Evolutionary conservation across 2,888 invertebrate genomes (phyloP), one percentile per base, ranked within the genome.

Genomic region (Caenorhabditis wallacei): DNA sequence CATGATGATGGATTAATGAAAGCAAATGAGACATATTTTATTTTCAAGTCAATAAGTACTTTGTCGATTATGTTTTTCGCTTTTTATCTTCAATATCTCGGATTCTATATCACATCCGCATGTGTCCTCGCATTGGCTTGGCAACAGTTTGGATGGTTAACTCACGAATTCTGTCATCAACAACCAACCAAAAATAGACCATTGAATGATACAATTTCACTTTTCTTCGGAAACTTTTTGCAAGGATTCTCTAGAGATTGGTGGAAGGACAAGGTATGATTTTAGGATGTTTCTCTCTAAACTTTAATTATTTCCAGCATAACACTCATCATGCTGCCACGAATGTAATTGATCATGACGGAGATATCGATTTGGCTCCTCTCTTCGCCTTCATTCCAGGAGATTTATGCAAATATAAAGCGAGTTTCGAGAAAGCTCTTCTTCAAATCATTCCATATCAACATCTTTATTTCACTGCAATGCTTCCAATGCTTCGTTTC

Each of bases 301-400:
- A 18, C 13, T n/a, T 7, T 48, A 18, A 2, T 13, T 48, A 4
- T 18, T 48, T 59, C 30, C 71, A 87, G 88, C 91, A 91, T 83
- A 91, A 91, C 79, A 89, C 88, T 40, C 91, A 91, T 57, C 91
- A 91, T 71, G 91, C 91, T 22, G 89, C 91, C 24, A 91, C 91
- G 1, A 91, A 91, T 68, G 85, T 91, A 18, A 88, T 91, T 46
- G 90, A 88, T 66, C 88, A 88, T 40, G 88, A 88, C 35, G 88
- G 88, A 24, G 91, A 91, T 79, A 91, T 91, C 80, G 90, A 91
- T 53, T 59, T 91, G 69, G 87, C 90, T 8, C 91, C 91, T 3
- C 82, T 91, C 20, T 80, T 91, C 80, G 90, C 91, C 0, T 82
- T 91, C 72, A 91, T 91, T 26, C 90, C 90, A 1, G 84, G 84